Evolutionary conservation across 1,140 invertebrate genomes (phyloP).

Genomic region (Macrocentrus cingulum): DNA sequence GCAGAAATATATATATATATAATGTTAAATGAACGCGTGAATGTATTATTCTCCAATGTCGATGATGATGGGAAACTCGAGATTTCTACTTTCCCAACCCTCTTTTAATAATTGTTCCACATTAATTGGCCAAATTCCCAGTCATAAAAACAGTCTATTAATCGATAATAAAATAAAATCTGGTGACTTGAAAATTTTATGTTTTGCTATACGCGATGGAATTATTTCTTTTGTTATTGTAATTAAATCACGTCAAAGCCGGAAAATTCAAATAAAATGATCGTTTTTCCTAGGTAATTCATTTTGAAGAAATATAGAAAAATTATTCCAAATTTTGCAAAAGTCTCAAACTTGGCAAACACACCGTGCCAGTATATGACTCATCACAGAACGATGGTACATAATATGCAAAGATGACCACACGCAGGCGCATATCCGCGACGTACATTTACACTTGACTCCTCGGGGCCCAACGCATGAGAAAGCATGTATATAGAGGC

Average conservation of each 20-base stretch:
- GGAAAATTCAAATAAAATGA: too few species aligned
- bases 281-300: too few species aligned
- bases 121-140: constrained; percentile 14
- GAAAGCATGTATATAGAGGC: constrained; percentile 14
- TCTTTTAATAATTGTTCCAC: constrained; percentile 3
- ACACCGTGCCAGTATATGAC: neutral
- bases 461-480: neutral
- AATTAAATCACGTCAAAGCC: too few species aligned
- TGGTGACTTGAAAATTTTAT: too few species aligned
- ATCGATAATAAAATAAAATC: too few species aligned
- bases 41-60: neutral
- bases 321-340: neutral
- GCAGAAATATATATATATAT: too few species aligned
- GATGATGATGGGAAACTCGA: constrained; percentile 4
- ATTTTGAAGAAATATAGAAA: too few species aligned
- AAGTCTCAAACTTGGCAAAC: neutral
- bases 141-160: too few species aligned
- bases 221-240: too few species aligned
- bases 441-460: constrained; percentile 13
- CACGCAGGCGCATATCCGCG: constrained; percentile 11
- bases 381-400: neutral
- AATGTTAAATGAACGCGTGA: too few species aligned
- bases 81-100: neutral
- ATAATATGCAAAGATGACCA: constrained; percentile 17
- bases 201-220: too few species aligned